Percentiles rank a stretch among this genome's conserved stretches.
Evolutionary conservation across 2,113 vertebrate species (phyloP).

Genomic region (Catharus minimus): DNA sequence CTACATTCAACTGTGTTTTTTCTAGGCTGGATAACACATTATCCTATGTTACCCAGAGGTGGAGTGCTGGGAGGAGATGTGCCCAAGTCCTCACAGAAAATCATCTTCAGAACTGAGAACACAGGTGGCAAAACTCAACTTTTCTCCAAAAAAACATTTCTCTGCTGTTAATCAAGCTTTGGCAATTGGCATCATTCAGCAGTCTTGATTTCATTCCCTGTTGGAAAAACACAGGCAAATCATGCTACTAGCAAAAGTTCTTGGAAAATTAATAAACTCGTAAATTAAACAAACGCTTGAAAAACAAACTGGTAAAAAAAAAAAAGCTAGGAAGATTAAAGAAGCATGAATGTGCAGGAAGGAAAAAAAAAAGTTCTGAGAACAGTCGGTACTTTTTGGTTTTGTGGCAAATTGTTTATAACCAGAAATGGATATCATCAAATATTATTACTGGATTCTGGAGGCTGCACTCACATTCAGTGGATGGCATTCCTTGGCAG

Average conservation of each 20-base stretch:
- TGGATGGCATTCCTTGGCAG: not conserved
- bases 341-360: not conserved
- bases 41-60: not conserved
- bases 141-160: constrained; percentile 3
- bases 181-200: constrained; percentile 10
- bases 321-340: not conserved
- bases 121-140: constrained; percentile 29
- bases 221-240: constrained; percentile 43
- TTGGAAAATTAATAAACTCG: constrained; percentile 48
- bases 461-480: not conserved
- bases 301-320: constrained; percentile 10
- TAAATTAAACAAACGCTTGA: constrained; percentile 12
- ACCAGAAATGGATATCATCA: not conserved
- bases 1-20: not conserved
- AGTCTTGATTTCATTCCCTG: constrained; percentile 55
- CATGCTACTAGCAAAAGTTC: constrained; percentile 3
- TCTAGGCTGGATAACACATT: not conserved
- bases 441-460: not conserved
- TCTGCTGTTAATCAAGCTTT: constrained; percentile 3
- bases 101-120: not conserved
- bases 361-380: not conserved
- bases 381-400: not conserved
- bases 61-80: not conserved
- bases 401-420: not conserved
- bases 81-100: not conserved